These are phyloP conservation scores for Galerucella nymphaeae DNA, from an alignment of 2,888 invertebrate genomes.

Conservation along the genomic window DNA sequence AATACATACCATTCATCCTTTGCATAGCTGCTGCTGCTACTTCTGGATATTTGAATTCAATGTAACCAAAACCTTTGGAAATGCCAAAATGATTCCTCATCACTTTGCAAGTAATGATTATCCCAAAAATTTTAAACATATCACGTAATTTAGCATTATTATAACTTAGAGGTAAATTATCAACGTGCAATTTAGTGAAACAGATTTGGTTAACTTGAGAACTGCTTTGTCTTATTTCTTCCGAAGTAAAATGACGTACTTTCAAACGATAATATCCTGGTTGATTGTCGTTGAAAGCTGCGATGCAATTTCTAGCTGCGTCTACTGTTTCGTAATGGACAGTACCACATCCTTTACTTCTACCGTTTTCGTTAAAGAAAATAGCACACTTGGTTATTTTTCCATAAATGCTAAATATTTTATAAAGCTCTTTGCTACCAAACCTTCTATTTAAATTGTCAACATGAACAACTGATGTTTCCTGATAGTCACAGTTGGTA, in stretches of 20 bases:
- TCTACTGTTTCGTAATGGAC: neutral
- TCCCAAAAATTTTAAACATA: neutral
- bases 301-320: neutral
- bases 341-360: neutral
- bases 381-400: neutral
- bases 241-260: neutral
- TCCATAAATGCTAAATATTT: neutral
- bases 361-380: no score
- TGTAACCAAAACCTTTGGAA: constrained; percentile 1
- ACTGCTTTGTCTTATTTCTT: neutral
- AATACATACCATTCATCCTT: neutral
- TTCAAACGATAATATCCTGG: neutral
- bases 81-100: neutral
- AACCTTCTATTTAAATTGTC: neutral
- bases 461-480: neutral
- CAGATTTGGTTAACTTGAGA: neutral
- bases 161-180: neutral
- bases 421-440: neutral
- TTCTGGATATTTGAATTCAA: neutral
- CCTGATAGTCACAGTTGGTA: neutral
- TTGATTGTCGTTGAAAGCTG: neutral
- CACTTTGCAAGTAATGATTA: neutral
- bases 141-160: neutral
- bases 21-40: neutral
- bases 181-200: neutral